Base-by-base conservation (phyloP, 2,888 invertebrate genomes). In the Cordilura impudica region DNA sequence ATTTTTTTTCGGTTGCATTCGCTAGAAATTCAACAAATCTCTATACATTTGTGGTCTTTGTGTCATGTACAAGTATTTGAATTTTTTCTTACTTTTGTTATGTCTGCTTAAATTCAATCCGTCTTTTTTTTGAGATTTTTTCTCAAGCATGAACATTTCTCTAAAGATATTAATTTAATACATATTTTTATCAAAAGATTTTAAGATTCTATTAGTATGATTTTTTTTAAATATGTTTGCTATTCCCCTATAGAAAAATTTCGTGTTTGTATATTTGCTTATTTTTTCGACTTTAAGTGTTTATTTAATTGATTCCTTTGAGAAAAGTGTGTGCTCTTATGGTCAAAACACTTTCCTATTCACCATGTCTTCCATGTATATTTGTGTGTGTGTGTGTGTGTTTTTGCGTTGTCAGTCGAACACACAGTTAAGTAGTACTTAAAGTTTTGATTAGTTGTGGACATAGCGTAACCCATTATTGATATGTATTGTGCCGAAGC, bases 301-400 rank as follows among this genome's bases (percentile, higher is more conserved):
- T 85, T 82, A 86, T 86, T 86, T 86, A 86, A 86, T 86, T 86
- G 86, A 85, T 84, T 85, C 85, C 83, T 76, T 76, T 76, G 75
- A 63, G 84, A 82, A 77, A 83, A 85, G 84, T 66, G 70, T 58
- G 60, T 54, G 61, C 47, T 21, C 2, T 21, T 61, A 45, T 23
- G 23, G n/a, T 7, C 47, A 16, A 26, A 12, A 16, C 29, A 63
- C 26, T 54, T 26, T 45, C 51, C 45, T 10, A 16, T 31, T 16
- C 21, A 35, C 21, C 16, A 49, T 61, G 49, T 58, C 43, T 53
- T 21, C 31, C 45, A 43, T 54, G 78, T 16, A 10, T 10, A 31
- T 10, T 10, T 47, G 23, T 26, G 29, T 29, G 29, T 26, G 39
- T 29, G 16, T 43, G 6, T 43, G 47, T 2, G 12, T 49, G 31